A percentile compares a stretch with the other conserved stretches of the same genome.
Conservation (phyloP, 2,888 invertebrate species). For the Cenopis cana region DNA sequence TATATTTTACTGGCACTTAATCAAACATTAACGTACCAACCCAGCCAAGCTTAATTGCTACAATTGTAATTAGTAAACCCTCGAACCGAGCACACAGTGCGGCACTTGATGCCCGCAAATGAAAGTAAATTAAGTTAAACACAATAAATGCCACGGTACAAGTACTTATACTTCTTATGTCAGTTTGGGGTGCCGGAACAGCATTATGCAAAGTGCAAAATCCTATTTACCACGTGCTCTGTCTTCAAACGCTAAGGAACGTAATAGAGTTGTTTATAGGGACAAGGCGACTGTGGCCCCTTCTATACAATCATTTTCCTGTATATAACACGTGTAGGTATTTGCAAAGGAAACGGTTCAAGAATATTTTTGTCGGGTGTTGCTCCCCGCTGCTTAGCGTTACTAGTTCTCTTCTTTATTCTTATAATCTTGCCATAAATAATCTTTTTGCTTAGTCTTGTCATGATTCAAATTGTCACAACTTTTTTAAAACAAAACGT, state of each 20-base stretch:
- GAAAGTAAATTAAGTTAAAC: slow-evolving; percentile 34
- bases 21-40: slow-evolving; percentile 39
- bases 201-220: slow-evolving; percentile 75
- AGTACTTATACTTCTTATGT: slow-evolving; percentile 46
- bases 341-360: slow-evolving; percentile 43
- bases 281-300: slow-evolving; percentile 62
- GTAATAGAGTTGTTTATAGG: slow-evolving; percentile 71
- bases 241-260: slow-evolving; percentile 60
- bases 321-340: slow-evolving; percentile 44
- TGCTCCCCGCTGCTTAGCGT: slow-evolving; percentile 19
- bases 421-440: slow-evolving; percentile 10
- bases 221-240: slow-evolving; percentile 65
- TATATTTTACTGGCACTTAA: slow-evolving; percentile 38
- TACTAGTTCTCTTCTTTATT: neutral
- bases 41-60: slow-evolving; percentile 38
- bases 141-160: slow-evolving; percentile 48
- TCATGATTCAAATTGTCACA: neutral
- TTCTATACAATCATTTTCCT: slow-evolving; percentile 59
- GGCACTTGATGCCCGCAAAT: slow-evolving; percentile 22
- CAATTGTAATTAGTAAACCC: slow-evolving; percentile 42
- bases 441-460: slow-evolving; percentile 9
- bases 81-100: slow-evolving; percentile 23
- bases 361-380: slow-evolving; percentile 17
- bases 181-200: slow-evolving; percentile 52
- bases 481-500: slow-evolving; percentile 1